Conservation (phyloP, 2,888 invertebrate genomes). For the Aphelenchoides bicaudatus region DNA sequence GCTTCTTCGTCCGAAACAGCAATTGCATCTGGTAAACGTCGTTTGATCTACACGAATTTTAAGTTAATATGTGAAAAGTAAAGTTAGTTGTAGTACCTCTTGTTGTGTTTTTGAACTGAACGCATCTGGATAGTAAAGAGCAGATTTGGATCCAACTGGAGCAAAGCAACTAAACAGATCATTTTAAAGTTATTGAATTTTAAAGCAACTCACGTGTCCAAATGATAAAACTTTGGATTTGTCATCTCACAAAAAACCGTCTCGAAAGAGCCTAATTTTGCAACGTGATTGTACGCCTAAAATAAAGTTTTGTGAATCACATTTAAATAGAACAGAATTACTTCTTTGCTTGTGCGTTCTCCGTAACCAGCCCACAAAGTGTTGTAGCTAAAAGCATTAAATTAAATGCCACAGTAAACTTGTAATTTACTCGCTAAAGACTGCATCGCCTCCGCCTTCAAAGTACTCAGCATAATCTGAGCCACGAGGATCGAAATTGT, state of each 20-base stretch:
- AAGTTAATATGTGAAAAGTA: slow-evolving; percentile 6
- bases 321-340: slow-evolving; percentile 15
- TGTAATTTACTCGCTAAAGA: no score
- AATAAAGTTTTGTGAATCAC: slow-evolving; percentile 11
- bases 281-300: slow-evolving; percentile 50
- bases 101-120: slow-evolving; percentile 48
- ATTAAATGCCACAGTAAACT: no score
- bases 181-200: no score
- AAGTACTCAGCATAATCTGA: slow-evolving; percentile 47
- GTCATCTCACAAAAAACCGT: slow-evolving; percentile 52
- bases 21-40: slow-evolving; percentile 55
- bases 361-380: slow-evolving; percentile 60
- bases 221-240: slow-evolving; percentile 55
- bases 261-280: slow-evolving; percentile 49
- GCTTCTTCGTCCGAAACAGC: slow-evolving; percentile 54
- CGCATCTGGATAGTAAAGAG: slow-evolving; percentile 56
- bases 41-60: slow-evolving; percentile 41
- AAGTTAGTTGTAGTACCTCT: slow-evolving; percentile 35
- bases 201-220: no score
- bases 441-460: slow-evolving; percentile 60
- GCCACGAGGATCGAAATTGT: slow-evolving; percentile 49
- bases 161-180: no score
- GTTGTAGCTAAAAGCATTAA: no score
- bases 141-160: slow-evolving; percentile 51
- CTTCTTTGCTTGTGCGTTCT: slow-evolving; percentile 46